phyloP scores from a whole-genome alignment of 2,888 invertebrate genomes.

The Philonicus albiceps region DNA sequence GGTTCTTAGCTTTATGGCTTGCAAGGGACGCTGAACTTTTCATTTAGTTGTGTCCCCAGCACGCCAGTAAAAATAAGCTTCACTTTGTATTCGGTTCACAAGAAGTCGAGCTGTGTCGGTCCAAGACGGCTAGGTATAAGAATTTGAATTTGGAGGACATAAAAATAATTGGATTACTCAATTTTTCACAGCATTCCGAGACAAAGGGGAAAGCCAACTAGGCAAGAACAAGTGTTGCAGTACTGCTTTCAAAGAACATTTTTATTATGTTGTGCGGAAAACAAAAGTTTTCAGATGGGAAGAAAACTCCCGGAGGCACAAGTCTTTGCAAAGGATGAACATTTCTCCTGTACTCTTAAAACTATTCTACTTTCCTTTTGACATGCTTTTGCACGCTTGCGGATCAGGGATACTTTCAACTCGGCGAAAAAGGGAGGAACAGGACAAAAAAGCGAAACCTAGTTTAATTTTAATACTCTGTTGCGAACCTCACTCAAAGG shows the following conservation, averaged over 20 bases:
- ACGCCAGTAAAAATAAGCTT: neutral
- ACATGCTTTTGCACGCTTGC: slow-evolving; percentile 32
- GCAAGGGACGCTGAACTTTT: neutral
- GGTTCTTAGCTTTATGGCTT: neutral
- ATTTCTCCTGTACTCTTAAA: slow-evolving; percentile 18
- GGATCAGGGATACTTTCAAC: slow-evolving; percentile 29
- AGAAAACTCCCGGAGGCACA: slow-evolving; percentile 31
- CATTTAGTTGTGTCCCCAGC: neutral
- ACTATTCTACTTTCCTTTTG: slow-evolving; percentile 32
- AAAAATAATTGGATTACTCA: slow-evolving; percentile 39
- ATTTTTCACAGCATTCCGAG: slow-evolving; percentile 11
- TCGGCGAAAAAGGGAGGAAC: neutral
- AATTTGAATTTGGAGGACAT: slow-evolving; percentile 30
- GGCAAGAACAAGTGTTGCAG: slow-evolving; percentile 37
- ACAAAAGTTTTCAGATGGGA: slow-evolving; percentile 30
- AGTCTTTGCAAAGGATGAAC: slow-evolving; percentile 27
- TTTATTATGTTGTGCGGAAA: slow-evolving; percentile 33
- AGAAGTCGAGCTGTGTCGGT: neutral
- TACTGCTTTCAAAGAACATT: slow-evolving; percentile 14
- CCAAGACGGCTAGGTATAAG: neutral
- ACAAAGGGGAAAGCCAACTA: slow-evolving; percentile 20
- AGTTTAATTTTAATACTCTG: slow-evolving; percentile 31
- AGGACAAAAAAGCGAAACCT: slow-evolving; percentile 2
- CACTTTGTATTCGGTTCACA: neutral
- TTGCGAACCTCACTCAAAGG: neutral